Conservation (phyloP, 2,888 invertebrate genomes). For the Herminia tarsipennalis region DNA sequence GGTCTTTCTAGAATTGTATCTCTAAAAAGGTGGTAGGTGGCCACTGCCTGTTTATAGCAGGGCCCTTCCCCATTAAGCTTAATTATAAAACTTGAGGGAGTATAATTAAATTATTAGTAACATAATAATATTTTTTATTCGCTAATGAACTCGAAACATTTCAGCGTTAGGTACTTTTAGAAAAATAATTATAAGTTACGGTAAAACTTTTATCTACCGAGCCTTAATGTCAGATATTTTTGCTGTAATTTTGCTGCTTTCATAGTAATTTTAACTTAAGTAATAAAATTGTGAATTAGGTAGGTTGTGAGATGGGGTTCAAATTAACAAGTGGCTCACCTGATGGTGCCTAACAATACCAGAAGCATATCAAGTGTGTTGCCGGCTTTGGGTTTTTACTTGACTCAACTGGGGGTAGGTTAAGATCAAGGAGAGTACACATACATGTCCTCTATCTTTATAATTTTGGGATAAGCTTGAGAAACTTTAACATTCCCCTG, state of each 20-base stretch:
- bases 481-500: too few relatives aligned
- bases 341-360: too few relatives aligned
- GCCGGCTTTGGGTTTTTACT: too few relatives aligned
- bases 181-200: conserved; percentile 4
- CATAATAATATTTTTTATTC: conserved; percentile 36
- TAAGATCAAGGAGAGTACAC: too few relatives aligned
- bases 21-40: conserved; percentile 12
- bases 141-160: conserved; percentile 30
- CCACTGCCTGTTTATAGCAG: conserved; percentile 14
- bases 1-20: conserved; percentile 11
- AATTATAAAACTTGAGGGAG: conserved; percentile 43
- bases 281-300: too few relatives aligned
- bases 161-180: background rate
- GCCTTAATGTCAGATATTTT: background rate
- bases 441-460: too few relatives aligned
- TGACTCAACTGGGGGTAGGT: too few relatives aligned
- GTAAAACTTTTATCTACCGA: background rate
- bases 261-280: background rate
- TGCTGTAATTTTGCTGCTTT: background rate
- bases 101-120: conserved; percentile 45
- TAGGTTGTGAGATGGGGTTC: too few relatives aligned
- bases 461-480: too few relatives aligned
- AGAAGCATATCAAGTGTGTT: too few relatives aligned
- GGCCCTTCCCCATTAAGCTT: conserved; percentile 42
- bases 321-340: too few relatives aligned